These are phyloP conservation scores for Passer montanus DNA, from an alignment of 2,113 vertebrate genomes.

Conservation along the genomic window DNA sequence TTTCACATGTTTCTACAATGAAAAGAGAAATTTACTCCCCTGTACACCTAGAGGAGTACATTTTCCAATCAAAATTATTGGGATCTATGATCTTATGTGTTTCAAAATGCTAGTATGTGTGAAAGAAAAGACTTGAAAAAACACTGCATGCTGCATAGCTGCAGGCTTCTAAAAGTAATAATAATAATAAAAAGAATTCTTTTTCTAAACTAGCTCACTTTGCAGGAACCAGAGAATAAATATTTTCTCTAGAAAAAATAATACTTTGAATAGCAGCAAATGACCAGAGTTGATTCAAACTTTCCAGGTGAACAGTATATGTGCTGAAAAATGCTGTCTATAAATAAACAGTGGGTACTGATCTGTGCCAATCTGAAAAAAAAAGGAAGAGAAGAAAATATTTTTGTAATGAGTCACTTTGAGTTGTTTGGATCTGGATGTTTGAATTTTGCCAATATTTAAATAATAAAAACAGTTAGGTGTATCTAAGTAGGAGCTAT, in stretches of 20 bases:
- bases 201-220: not conserved
- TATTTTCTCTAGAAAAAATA: slow-evolving; percentile 7
- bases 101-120: not conserved
- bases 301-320: slow-evolving; percentile 33
- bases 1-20: not conserved
- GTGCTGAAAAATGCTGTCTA: not conserved
- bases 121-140: not conserved
- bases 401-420: not conserved
- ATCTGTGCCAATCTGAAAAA: not conserved
- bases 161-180: not conserved
- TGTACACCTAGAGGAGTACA: not conserved
- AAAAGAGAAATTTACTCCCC: not conserved
- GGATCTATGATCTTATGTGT: not conserved
- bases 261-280: not conserved
- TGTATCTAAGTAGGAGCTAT: not conserved
- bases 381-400: not conserved
- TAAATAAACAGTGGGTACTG: slow-evolving; percentile 2
- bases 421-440: not conserved
- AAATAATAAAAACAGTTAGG: not conserved
- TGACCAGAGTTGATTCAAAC: not conserved
- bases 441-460: not conserved
- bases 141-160: not conserved
- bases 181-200: not conserved
- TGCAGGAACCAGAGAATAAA: slow-evolving; percentile 1
- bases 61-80: not conserved